Percentiles rank a stretch among this genome's conserved stretches.
Evolutionary conservation across 92 coral and sea anemone genomes (phyloP).

Genomic region (Umimayanthus kanabou): DNA sequence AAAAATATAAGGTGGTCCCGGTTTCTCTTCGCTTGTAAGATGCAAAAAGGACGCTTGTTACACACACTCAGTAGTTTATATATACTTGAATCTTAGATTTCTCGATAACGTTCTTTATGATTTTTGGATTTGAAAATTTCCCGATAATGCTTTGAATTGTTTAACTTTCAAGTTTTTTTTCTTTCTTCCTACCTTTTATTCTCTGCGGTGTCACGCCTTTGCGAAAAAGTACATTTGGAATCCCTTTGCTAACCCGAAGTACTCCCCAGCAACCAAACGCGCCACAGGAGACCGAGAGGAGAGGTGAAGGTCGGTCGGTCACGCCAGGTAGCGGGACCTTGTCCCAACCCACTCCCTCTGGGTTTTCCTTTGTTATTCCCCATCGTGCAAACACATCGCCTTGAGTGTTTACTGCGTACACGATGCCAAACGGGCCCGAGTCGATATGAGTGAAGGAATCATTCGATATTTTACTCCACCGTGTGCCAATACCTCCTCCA

Average conservation of each 20-base stretch:
- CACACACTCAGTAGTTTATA: too few relatives aligned
- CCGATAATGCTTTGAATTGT: too few relatives aligned
- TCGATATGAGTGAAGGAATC: constrained; percentile 29
- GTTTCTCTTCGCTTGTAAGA: too few relatives aligned
- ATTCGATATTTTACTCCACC: constrained; percentile 12
- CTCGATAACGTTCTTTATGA: too few relatives aligned
- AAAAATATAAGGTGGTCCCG: too few relatives aligned
- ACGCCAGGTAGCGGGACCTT: not conserved
- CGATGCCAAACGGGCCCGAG: constrained; percentile 49
- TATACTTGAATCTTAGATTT: too few relatives aligned
- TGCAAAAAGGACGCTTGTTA: too few relatives aligned
- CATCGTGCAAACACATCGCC: constrained; percentile 17
- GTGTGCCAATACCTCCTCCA: constrained; percentile 15
- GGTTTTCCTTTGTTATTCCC: constrained; percentile 34
- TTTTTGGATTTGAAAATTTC: too few relatives aligned
- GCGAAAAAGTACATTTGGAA: not conserved
- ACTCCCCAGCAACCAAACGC: constrained; percentile 44
- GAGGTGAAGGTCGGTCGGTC: not conserved
- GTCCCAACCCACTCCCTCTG: constrained; percentile 45
- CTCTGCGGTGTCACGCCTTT: constrained; percentile 14
- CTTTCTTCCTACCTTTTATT: not conserved
- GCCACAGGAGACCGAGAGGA: constrained; percentile 36
- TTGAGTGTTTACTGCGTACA: constrained; percentile 20
- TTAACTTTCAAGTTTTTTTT: not conserved
- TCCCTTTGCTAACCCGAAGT: too few relatives aligned